These are phyloP conservation scores for Arge pagana DNA, from an alignment of 2,888 invertebrate species.

Conservation along the genomic window DNA sequence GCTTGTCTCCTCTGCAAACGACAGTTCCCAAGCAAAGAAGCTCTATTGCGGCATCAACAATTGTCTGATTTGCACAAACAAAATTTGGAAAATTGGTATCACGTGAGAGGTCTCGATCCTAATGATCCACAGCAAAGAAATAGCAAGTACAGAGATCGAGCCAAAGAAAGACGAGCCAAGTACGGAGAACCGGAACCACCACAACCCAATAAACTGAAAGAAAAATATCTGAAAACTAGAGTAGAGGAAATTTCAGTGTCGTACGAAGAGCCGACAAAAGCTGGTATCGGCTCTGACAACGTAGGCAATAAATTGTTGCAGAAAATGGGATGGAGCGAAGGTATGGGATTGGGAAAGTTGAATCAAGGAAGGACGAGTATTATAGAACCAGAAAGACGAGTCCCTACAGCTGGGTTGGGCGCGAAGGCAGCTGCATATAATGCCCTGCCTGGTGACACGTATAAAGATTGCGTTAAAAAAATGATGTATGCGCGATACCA, in stretches of 20 bases:
- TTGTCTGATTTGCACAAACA: constrained; percentile 94
- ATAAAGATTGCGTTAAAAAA: constrained; percentile 88
- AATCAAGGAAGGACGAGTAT: constrained; percentile 94
- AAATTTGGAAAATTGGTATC: constrained; percentile 69
- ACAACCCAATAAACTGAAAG: constrained; percentile 73
- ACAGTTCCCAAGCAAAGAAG: constrained; percentile 89
- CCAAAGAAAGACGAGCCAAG: constrained; percentile 92
- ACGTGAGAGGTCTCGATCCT: constrained; percentile 57
- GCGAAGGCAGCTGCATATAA: constrained; percentile 78
- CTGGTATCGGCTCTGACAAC: constrained; percentile 82
- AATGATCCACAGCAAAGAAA: constrained; percentile 58
- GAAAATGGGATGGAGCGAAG: constrained; percentile 99
- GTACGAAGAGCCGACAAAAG: constrained; percentile 64
- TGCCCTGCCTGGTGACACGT: constrained; percentile 81
- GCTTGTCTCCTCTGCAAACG: constrained; percentile 95
- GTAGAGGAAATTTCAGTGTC: constrained; percentile 57
- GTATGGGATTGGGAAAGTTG: constrained; percentile 90
- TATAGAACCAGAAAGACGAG: constrained; percentile 71
- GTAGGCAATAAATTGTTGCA: constrained; percentile 94
- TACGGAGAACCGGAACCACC: constrained; percentile 88
- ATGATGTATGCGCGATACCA: constrained; percentile 87
- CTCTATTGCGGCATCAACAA: constrained; percentile 87
- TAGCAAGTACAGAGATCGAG: constrained; percentile 84
- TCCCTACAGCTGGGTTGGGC: constrained; percentile 83
- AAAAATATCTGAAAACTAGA: constrained; percentile 69